These are phyloP conservation scores for Clupea harengus DNA, from an alignment of 2,113 vertebrate genomes.

Conservation along the genomic window DNA sequence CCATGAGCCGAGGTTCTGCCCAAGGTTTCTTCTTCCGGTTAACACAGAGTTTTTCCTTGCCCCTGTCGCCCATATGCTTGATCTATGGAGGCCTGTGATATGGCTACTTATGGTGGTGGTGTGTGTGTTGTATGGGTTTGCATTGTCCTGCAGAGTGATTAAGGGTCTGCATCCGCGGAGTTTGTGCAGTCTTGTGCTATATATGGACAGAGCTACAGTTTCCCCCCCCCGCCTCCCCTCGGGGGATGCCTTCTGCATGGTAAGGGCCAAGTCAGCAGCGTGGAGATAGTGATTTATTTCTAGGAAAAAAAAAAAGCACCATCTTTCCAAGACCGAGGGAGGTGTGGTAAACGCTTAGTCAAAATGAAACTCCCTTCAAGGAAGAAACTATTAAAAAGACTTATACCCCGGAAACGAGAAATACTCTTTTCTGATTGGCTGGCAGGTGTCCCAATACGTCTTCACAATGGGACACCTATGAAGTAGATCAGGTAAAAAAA, in stretches of 20 bases:
- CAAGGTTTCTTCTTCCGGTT: no score
- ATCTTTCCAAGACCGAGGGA: neutral
- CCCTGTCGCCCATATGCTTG: no score
- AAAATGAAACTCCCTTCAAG: no score
- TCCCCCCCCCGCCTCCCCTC: neutral
- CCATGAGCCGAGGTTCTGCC: no score
- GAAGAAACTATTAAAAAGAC: no score
- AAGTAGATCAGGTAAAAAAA: no score
- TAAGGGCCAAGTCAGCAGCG: neutral
- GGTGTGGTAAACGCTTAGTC: neutral
- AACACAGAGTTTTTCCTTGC: no score
- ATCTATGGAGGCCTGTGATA: no score
- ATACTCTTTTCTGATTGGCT: no score
- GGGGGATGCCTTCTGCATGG: neutral
- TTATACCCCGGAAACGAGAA: no score
- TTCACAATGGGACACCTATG: no score
- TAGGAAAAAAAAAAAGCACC: neutral
- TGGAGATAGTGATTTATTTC: neutral
- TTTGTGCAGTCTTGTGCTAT: neutral
- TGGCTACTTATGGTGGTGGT: neutral
- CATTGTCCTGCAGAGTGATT: neutral
- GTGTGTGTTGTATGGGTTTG: neutral
- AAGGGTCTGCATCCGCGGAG: neutral
- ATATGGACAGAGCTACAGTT: neutral
- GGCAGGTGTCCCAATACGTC: no score